A percentile compares a stretch with the other conserved stretches of the same genome.
phyloP scores from a whole-genome alignment of 2,797 vertebrate genomes.

The Sebastes cheni region DNA sequence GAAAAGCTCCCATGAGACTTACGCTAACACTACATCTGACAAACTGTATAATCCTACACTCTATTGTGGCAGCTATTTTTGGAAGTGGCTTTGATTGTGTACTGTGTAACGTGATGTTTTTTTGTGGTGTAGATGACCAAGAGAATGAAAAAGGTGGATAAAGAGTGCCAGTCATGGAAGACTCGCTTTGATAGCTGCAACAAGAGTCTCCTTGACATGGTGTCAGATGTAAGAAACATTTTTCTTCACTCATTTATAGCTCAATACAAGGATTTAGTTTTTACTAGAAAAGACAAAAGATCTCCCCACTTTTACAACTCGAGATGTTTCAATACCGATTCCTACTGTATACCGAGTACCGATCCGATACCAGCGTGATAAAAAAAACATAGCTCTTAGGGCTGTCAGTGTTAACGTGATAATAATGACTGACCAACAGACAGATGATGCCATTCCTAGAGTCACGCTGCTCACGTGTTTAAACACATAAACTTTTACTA shows the following conservation, averaged over 20 bases:
- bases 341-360: too few species aligned
- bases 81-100: conserved; percentile 31
- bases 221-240: conserved; percentile 89
- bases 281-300: not conserved
- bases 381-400: too few species aligned
- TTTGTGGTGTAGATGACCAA: conserved; percentile 89
- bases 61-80: conserved; percentile 38
- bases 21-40: conserved; percentile 1
- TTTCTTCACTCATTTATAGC: not conserved
- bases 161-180: conserved; percentile 96
- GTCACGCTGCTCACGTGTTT: too few species aligned
- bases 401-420: too few species aligned
- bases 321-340: too few species aligned
- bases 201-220: conserved; percentile 95
- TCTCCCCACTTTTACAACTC: not conserved
- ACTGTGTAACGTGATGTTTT: not conserved
- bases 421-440: too few species aligned
- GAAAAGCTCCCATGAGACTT: conserved; percentile 29
- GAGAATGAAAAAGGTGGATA: conserved; percentile 98
- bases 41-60: conserved; percentile 8
- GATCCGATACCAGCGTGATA: too few species aligned
- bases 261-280: not conserved
- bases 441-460: too few species aligned
- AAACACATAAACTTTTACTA: too few species aligned
- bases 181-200: conserved; percentile 95